Evolutionary conservation across 2,888 invertebrate species (phyloP), one percentile per base, ranked within the genome.

Genomic region (Euproctis similis): DNA sequence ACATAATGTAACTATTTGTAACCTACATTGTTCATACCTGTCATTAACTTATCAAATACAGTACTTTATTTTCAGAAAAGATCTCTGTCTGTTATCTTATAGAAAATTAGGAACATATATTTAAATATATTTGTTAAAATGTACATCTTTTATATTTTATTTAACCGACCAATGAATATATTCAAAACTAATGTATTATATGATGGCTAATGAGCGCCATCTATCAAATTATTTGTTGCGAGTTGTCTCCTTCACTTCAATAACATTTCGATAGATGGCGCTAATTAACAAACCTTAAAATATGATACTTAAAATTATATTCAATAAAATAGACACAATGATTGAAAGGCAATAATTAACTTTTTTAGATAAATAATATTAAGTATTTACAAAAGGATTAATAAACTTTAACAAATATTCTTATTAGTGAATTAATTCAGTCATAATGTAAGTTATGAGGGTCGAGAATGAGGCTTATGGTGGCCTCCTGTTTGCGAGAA

Each of bases 1-100:
- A n/a, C n/a, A n/a, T n/a, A n/a, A n/a, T n/a, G n/a, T n/a, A n/a
- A n/a, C n/a, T n/a, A n/a, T n/a, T n/a, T n/a, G n/a, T n/a, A n/a
- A n/a, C n/a, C n/a, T n/a, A n/a, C n/a, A n/a, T n/a, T n/a, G n/a
- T n/a, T n/a, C n/a, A n/a, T n/a, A n/a, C n/a, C n/a, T n/a, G n/a
- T n/a, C n/a, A n/a, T 51, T 45, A 52, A 23, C 26, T 42, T 36
- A 35, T 46, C 41, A 45, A 26, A 19, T 14, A 4, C n/a, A 48
- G 39, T 37, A 38, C 45, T 36, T 45, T 49, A 49, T 49, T 52
- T 49, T 52, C 46, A 30, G 42, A 45, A 52, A 37, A 31, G 42
- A 49, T 49, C 53, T 49, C 49, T 49, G 38, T 49, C 44, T 39
- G 3, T 25, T 40, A 36, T 35, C 37, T 42, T 26, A 34, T 44